Evolutionary conservation across 2,797 vertebrate species (phyloP), one percentile per base, ranked within the genome.

Genomic region (Parambassis ranga): DNA sequence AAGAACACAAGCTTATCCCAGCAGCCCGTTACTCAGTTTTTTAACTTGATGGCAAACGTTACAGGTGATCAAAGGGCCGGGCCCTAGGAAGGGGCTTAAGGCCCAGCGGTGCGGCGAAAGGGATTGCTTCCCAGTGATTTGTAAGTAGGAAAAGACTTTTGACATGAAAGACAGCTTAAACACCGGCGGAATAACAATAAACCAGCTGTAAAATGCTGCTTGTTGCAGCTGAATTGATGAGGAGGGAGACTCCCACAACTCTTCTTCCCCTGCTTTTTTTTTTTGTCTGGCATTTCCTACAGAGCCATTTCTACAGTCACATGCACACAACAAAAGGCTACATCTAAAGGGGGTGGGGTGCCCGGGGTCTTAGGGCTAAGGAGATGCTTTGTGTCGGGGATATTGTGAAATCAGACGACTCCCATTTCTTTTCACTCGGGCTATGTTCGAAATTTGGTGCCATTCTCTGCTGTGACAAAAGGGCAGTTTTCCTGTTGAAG

Each of bases 71-170:
- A 94, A 95, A 94, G 93, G 83, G 58, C 82, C 70, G 89, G 91
- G 88, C 92, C 92, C 75, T 92, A 91, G 90, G 92, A 87, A 92
- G 83, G 83, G 87, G 91, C 93, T 94, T 92, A 93, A 82, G 85
- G 79, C 82, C 76, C 93, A 91, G 89, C 90, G 78, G 92, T 85
- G 62, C 70, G 56, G 92, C 90, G 89, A 90, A 75, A 91, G 85
- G 18, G 89, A 94, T 92, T 91, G 92, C 93, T 93, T 94, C 93
- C 92, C 83, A 87, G 91, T 89, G 93, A 93, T 94, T 92, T 92
- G 93, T 93, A 92, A 92, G 93, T 93, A 95, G 95, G 94, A 95
- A 95, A 94, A 92, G 92, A 94, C 95, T 95, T 95, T 81, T 93
- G 94, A 94, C 94, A 93, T 93, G 92, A 95, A 94, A 94, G 94